These are phyloP conservation scores for Dasypolia templi DNA, from an alignment of 2,888 invertebrate species.

Conservation along the genomic window DNA sequence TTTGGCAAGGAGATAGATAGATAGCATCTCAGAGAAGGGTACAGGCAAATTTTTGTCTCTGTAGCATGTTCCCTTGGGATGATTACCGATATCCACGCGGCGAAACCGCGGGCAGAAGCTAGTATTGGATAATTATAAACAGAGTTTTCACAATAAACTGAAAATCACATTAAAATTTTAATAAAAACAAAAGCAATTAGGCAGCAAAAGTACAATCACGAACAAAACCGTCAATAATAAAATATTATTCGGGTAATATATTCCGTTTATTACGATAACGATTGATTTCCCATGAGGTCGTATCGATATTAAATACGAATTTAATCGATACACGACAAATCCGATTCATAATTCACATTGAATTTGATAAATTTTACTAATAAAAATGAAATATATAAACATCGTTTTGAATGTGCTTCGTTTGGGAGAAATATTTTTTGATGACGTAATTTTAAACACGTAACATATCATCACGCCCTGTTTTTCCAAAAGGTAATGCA, in stretches of 20 bases:
- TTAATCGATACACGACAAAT: conserved; percentile 74
- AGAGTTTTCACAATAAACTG: conserved; percentile 7
- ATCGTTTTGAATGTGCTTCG: conserved; percentile 32
- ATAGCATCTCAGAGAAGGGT: too few relatives aligned
- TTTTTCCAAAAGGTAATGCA: too few relatives aligned
- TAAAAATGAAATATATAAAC: conserved; percentile 61
- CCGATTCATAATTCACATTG: conserved; percentile 73
- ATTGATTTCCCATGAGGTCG: conserved; percentile 83
- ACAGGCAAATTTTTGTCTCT: too few relatives aligned
- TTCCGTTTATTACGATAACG: conserved; percentile 69
- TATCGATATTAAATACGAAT: conserved; percentile 76
- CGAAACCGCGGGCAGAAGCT: too few relatives aligned
- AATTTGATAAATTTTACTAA: conserved; percentile 70
- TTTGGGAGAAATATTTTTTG: conserved; percentile 37
- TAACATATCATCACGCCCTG: neutral
- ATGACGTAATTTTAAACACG: conserved; percentile 8
- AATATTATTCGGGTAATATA: conserved; percentile 62
- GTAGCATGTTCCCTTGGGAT: too few relatives aligned
- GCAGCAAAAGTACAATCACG: conserved; percentile 41
- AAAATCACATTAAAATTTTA: neutral
- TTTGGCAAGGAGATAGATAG: too few relatives aligned
- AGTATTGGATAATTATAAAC: conserved; percentile 10
- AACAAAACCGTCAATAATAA: conserved; percentile 55
- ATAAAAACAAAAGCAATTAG: conserved; percentile 49
- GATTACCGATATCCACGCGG: too few relatives aligned